Evolutionary conservation across 2,888 invertebrate genomes (phyloP), one percentile per base, ranked within the genome.

Genomic region (Brachylomia viminalis): DNA sequence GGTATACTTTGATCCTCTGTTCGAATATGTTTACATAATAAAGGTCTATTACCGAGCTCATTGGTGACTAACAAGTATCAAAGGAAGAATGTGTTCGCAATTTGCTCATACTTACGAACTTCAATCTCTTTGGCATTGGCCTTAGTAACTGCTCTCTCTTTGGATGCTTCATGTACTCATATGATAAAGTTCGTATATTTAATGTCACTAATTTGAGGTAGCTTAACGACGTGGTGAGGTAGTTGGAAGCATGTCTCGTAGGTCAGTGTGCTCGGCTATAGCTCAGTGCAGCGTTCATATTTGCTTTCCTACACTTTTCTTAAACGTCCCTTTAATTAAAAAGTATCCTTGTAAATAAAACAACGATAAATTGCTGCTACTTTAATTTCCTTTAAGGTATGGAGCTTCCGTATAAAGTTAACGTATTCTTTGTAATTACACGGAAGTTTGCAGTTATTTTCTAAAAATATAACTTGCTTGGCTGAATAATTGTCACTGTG

Each of bases 271-370:
- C 77, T 74, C 74, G 79, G 79, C 70, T 78, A 84, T 78, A 77
- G 80, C 80, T 74, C 69, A 76, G 75, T 82, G 61, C 72, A 61
- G 7, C 52, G 64, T 65, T 69, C 61, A 78, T 77, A 72, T 83
- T 85, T 74, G 61, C 68, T 83, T 49, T 77, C 15, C 33, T 54
- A 56, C 68, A 33, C 42, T 75, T 56, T 33, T 62, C 38, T 65
- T 23, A 47, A 62, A 68, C 56, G 38, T 47, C 54, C 13, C 58
- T 72, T 75, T 77, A 71, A 82, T 79, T 79, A 75, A 68, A 82
- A 77, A 74, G 70, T 58, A 75, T 54, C 23, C 59, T 71, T 76
- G 73, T 80, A 81, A 83, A 82, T 80, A 79, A 77, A 86, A 80
- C 75, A 81, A 76, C 70, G 59, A 65, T 77, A 72, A 71, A 80